Percentiles rank a stretch among this genome's conserved stretches.
Conservation (phyloP, 2,888 invertebrate genomes). For the Catocala fraxini region DNA sequence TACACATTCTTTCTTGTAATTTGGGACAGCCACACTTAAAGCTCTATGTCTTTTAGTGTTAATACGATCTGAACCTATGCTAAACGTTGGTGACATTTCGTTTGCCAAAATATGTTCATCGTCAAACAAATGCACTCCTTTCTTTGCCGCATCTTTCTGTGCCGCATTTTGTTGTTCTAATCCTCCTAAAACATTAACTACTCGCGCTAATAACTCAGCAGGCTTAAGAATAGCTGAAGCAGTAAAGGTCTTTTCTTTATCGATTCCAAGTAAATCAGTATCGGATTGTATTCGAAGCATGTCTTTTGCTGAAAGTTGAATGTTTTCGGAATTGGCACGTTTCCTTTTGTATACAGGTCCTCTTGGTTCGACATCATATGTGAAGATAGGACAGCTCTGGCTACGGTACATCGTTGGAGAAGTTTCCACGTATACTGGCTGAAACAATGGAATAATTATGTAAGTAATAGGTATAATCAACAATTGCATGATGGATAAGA, state of each 20-base stretch:
- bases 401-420: conserved; percentile 85
- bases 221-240: conserved; percentile 91
- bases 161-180: conserved; percentile 82
- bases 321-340: conserved; percentile 90
- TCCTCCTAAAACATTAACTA: conserved; percentile 92
- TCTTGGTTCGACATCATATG: conserved; percentile 86
- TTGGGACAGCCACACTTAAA: conserved; percentile 87
- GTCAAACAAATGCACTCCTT: conserved; percentile 90
- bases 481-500: too few relatives aligned
- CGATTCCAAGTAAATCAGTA: conserved; percentile 92
- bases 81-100: conserved; percentile 88
- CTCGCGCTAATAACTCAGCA: conserved; percentile 91
- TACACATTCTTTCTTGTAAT: conserved; percentile 77
- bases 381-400: conserved; percentile 92
- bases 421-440: conserved; percentile 93
- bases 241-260: conserved; percentile 92
- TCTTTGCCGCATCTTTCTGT: conserved; percentile 79
- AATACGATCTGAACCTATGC: conserved; percentile 81
- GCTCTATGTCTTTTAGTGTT: conserved; percentile 87
- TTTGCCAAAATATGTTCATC: conserved; percentile 92
- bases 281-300: conserved; percentile 92
- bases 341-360: conserved; percentile 82
- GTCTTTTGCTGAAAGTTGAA: conserved; percentile 78
- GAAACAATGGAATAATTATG: conserved; percentile 52
- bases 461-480: too few relatives aligned